Conservation (phyloP, 1,140 invertebrate genomes). For the Pseudomyrmex concolor region DNA sequence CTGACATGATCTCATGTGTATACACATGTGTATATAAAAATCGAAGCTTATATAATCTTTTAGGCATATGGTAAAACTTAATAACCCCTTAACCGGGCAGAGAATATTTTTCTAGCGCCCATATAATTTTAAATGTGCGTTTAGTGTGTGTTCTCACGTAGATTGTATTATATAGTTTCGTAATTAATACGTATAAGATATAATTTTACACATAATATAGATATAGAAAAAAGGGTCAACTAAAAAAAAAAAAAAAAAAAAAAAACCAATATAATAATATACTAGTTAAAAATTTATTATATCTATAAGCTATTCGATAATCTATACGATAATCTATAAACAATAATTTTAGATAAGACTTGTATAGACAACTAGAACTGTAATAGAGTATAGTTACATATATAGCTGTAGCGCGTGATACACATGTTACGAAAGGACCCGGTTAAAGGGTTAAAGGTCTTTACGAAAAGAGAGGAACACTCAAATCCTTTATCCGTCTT, state of each 20-base stretch:
- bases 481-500: not conserved
- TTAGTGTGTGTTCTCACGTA: conserved; percentile 41
- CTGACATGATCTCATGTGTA: conserved; percentile 10
- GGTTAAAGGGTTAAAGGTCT: conserved; percentile 56
- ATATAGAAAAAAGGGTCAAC: conserved; percentile 7
- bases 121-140: conserved; percentile 46
- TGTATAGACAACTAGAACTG: conserved; percentile 6
- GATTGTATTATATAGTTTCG: conserved; percentile 41
- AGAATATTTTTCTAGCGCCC: conserved; percentile 31
- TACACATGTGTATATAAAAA: not conserved
- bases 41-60: conserved; percentile 55
- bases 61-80: conserved; percentile 44
- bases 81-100: conserved; percentile 55
- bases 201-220: conserved; percentile 12
- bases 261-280: conserved; percentile 1
- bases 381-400: not conserved
- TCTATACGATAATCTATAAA: conserved; percentile 21
- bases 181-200: conserved; percentile 34
- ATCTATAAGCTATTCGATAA: conserved; percentile 33
- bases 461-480: conserved; percentile 9
- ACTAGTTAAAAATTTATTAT: conserved; percentile 19
- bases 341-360: conserved; percentile 52
- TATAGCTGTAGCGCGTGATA: conserved; percentile 41
- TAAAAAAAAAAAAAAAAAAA: not conserved
- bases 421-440: conserved; percentile 30